Conservation (phyloP, 2,113 vertebrate genomes). For the Cyprinus carpio region DNA sequence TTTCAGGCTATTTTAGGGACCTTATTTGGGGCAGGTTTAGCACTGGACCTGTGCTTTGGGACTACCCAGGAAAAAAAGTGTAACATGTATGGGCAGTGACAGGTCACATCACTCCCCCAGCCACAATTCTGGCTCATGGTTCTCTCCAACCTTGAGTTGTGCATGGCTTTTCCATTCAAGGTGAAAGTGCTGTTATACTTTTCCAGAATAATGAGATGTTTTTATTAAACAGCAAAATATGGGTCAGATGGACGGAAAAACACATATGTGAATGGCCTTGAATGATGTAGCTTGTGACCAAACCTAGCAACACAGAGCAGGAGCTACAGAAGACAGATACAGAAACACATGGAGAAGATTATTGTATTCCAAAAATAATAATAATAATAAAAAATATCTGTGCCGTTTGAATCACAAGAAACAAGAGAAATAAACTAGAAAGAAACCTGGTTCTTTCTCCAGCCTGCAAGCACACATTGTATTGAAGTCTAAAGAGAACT, state of each 20-base stretch:
- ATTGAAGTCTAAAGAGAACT: neutral
- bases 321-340: slow-evolving; percentile 7
- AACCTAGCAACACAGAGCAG: neutral
- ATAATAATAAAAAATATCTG: neutral
- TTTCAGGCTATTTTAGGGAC: slow-evolving; percentile 65
- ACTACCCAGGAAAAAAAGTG: slow-evolving; percentile 60
- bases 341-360: slow-evolving; percentile 26
- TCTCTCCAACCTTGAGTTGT: slow-evolving; percentile 39
- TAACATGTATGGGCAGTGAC: slow-evolving; percentile 62
- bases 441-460: neutral
- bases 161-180: slow-evolving; percentile 46
- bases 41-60: slow-evolving; percentile 53
- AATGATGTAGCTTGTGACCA: neutral
- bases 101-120: slow-evolving; percentile 26
- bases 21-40: slow-evolving; percentile 62
- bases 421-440: slow-evolving; percentile 24
- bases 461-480: neutral
- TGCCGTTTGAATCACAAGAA: neutral
- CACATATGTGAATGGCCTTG: neutral
- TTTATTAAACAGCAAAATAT: slow-evolving; percentile 29
- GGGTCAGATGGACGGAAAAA: neutral
- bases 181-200: slow-evolving; percentile 62
- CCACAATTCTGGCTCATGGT: slow-evolving; percentile 14
- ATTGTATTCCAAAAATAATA: neutral
- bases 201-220: slow-evolving; percentile 61